Conservation (phyloP, 2,113 vertebrate species). For the Oreotragus oreotragus region DNA sequence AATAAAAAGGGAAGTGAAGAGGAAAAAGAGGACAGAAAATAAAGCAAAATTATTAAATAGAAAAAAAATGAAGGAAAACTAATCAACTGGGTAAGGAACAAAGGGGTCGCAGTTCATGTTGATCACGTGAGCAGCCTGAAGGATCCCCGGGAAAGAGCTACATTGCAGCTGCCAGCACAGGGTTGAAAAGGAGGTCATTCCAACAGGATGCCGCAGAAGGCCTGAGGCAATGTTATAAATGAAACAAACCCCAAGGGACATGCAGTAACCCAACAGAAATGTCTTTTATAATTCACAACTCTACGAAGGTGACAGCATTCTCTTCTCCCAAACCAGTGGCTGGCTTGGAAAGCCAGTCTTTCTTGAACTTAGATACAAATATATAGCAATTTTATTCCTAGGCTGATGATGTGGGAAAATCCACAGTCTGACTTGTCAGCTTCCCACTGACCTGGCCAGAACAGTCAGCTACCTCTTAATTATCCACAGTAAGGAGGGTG, state of each 20-base stretch:
- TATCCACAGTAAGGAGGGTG: background rate
- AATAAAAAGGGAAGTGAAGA: slow-evolving; percentile 4
- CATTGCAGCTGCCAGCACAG: slow-evolving; percentile 81
- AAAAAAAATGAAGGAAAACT: slow-evolving; percentile 64
- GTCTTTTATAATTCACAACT: slow-evolving; percentile 85
- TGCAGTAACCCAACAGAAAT: slow-evolving; percentile 79
- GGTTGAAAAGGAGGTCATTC: slow-evolving; percentile 94
- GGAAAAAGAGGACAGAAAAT: background rate
- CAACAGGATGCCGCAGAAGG: slow-evolving; percentile 89
- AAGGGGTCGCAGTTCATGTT: slow-evolving; percentile 86
- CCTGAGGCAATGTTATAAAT: slow-evolving; percentile 88
- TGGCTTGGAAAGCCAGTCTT: slow-evolving; percentile 66
- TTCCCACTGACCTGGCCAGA: background rate
- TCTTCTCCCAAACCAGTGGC: slow-evolving; percentile 70
- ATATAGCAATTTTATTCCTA: background rate
- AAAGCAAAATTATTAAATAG: slow-evolving; percentile 69
- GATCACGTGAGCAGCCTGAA: slow-evolving; percentile 85
- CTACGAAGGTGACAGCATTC: slow-evolving; percentile 76
- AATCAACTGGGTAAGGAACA: slow-evolving; percentile 77
- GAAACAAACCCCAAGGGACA: slow-evolving; percentile 89
- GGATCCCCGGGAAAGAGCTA: slow-evolving; percentile 79
- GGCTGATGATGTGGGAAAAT: background rate
- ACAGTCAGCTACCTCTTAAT: background rate
- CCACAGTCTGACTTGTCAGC: background rate
- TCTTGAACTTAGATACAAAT: slow-evolving; percentile 20